These are phyloP conservation scores for Pangasius mekongensis DNA, from an alignment of 2,797 vertebrate species.

Conservation along the genomic window DNA sequence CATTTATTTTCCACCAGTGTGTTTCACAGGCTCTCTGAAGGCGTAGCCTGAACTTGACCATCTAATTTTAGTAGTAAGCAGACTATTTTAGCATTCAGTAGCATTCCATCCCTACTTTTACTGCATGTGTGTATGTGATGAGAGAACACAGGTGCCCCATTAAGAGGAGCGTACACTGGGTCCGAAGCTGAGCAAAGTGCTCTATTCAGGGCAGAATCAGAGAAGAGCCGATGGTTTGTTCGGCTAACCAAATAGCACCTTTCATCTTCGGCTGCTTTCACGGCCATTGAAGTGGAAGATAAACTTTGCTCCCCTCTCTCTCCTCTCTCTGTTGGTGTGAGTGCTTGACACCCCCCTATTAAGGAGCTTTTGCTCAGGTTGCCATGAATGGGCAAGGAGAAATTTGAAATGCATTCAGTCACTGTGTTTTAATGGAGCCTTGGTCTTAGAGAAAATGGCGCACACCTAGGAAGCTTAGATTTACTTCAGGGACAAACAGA, in stretches of 20 bases:
- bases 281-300: slow-evolving; percentile 55
- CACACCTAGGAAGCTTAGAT: slow-evolving; percentile 34
- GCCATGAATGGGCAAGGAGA: slow-evolving; percentile 42
- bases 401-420: slow-evolving; percentile 44
- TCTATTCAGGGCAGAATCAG: slow-evolving; percentile 50
- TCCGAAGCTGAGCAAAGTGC: slow-evolving; percentile 36
- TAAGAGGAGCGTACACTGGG: slow-evolving; percentile 29
- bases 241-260: slow-evolving; percentile 56
- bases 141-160: slow-evolving; percentile 38
- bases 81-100: background rate
- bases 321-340: slow-evolving; percentile 41
- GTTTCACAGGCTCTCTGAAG: background rate
- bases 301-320: slow-evolving; percentile 57
- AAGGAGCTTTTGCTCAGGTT: slow-evolving; percentile 45
- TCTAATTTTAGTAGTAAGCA: slow-evolving; percentile 27
- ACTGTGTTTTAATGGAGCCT: slow-evolving; percentile 30
- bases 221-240: slow-evolving; percentile 53
- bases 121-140: slow-evolving; percentile 16
- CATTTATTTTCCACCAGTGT: slow-evolving; percentile 4
- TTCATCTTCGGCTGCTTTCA: slow-evolving; percentile 58
- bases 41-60: slow-evolving; percentile 1
- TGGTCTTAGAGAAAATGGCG: slow-evolving; percentile 23
- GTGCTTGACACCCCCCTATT: slow-evolving; percentile 50
- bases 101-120: slow-evolving; percentile 14
- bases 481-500: slow-evolving; percentile 11